Evolutionary conservation across 2,888 invertebrate genomes (phyloP).

Genomic region (Hirtodrosophila histrioides): DNA sequence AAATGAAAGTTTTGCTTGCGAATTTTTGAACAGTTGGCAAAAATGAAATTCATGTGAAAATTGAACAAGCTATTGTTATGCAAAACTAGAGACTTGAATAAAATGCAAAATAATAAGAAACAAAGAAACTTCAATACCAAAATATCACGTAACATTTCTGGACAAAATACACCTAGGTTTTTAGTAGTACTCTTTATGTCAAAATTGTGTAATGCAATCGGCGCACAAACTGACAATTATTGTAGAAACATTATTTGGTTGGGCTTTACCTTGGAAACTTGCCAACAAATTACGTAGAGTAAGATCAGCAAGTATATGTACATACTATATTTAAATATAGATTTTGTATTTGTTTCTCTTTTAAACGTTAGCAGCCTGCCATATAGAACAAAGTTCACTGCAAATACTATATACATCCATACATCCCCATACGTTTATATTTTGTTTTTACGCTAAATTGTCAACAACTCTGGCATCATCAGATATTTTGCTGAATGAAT

Average conservation of each 20-base stretch:
- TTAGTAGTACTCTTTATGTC: constrained; percentile 1
- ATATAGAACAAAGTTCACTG: constrained; percentile 50
- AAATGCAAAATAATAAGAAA: constrained; percentile 14
- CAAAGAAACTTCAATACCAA: constrained; percentile 11
- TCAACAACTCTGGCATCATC: constrained; percentile 34
- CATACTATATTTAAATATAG: constrained; percentile 40
- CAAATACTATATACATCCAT: constrained; percentile 1
- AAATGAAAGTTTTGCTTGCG: constrained; percentile 39
- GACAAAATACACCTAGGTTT: constrained; percentile 8
- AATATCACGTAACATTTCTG: constrained; percentile 47
- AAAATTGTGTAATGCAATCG: too few relatives aligned
- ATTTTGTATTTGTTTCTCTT: constrained; percentile 1
- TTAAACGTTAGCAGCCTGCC: constrained; percentile 14
- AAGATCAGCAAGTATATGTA: constrained; percentile 12
- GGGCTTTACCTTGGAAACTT: constrained; percentile 36
- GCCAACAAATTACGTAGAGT: constrained; percentile 53
- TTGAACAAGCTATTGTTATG: constrained; percentile 20
- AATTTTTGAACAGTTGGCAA: constrained; percentile 12
- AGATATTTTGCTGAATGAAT: constrained; percentile 34
- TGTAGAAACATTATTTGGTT: constrained; percentile 3
- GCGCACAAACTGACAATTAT: constrained; percentile 45
- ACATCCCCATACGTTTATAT: too few relatives aligned
- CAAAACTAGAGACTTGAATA: constrained; percentile 16
- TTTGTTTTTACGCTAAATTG: constrained; percentile 21
- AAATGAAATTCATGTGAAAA: constrained; percentile 18